Evolutionary conservation across 2,797 vertebrate species (phyloP), one percentile per base, ranked within the genome.

Genomic region (Sphenopsis melanotis): DNA sequence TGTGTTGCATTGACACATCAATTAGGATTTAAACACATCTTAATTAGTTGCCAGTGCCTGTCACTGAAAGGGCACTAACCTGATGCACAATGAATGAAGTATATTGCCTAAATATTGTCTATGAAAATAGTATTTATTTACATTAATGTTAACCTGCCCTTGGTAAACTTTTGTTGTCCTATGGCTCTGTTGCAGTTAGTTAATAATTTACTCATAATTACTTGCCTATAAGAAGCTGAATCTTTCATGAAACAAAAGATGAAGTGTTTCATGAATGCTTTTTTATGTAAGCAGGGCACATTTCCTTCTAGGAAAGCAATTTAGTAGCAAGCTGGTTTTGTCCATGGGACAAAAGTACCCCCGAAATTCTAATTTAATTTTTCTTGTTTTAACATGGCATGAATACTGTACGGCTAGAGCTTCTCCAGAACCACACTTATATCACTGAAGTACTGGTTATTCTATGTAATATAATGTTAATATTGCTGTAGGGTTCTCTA

Each of bases 181-280:
- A 63, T 63, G 69, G 42, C 39, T 71, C 29, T 78, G 29, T 50
- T 44, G 36, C 50, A 81, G 34, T 92, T 81, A 75, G 92, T 91
- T 94, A 95, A 95, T 94, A 70, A 96, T 95, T 92, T 79, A 68
- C 78, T 82, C 60, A 20, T 9, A 85, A 60, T 60, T 66, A 72
- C 55, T 63, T 42, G 32, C 29, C 70, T 82, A 63, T 65, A 82
- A 60, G 77, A 26, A 89, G 81, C 30, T 66, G 41, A 90, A 65
- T 77, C 39, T 79, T 93, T 94, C 60, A 3, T 1, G 61, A 94
- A 91, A 90, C 69, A 94, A 59, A 82, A 68, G 26, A 61, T 14
- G 10, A 83, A 93, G 1, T 47, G 53, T 59, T 93, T 86, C 63
- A 70, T 64, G 34, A 66, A 49, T 0, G 1, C 6, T 57, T 79